These are phyloP conservation scores for Oreohelix idahoensis DNA, from an alignment of 1,140 invertebrate species.

Conservation along the genomic window DNA sequence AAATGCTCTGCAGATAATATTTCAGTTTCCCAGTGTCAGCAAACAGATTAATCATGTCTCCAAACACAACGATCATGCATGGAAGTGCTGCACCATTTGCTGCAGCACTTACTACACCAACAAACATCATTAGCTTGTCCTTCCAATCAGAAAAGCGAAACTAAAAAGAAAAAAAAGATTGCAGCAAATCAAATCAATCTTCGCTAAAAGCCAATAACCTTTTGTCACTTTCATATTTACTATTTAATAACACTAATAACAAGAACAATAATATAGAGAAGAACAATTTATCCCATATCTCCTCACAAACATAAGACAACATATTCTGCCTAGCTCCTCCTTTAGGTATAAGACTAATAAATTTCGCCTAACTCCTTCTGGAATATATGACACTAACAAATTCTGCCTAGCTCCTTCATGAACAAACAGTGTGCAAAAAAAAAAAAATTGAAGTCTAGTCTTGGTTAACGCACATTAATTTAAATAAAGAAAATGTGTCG, in stretches of 20 bases:
- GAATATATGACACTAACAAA: too few species aligned
- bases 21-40: slow-evolving; percentile 49
- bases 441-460: too few species aligned
- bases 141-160: slow-evolving; percentile 66
- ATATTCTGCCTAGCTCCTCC: not conserved
- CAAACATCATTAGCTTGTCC: slow-evolving; percentile 67
- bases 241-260: not conserved
- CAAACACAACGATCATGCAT: slow-evolving; percentile 71
- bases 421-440: too few species aligned
- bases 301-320: not conserved
- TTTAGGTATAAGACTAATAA: too few species aligned
- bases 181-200: not conserved
- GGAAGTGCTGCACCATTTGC: slow-evolving; percentile 67
- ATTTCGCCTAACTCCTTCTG: too few species aligned
- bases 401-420: too few species aligned
- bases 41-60: slow-evolving; percentile 70
- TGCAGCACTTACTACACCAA: slow-evolving; percentile 61
- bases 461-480: too few species aligned
- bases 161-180: slow-evolving; percentile 65
- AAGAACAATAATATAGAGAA: not conserved
- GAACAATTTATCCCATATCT: not conserved
- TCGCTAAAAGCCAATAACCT: too few species aligned
- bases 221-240: not conserved
- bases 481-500: too few species aligned
- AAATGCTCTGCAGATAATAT: slow-evolving; percentile 39